Base-by-base conservation (phyloP, 2,797 vertebrate genomes). In the Hirundo rustica region DNA sequence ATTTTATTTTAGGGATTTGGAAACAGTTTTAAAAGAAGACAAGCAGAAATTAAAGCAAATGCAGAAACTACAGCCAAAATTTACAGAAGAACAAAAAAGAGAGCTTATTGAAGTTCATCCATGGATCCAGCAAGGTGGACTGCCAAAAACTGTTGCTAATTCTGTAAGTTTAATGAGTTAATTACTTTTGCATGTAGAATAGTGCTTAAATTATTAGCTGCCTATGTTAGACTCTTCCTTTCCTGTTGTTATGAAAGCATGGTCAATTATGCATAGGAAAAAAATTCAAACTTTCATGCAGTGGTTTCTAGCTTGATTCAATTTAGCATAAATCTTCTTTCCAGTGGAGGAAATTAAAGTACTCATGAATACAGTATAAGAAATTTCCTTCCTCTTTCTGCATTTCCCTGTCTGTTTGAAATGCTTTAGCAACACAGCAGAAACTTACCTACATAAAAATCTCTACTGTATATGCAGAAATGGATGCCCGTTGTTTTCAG, bases 71-170 rank as follows among this genome's bases (percentile, higher is more conserved):
- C 99, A 99, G 97, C 99, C 99, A 47, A 97, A 97, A 77, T 99
- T 99, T 96, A 98, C 98, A 2, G 98, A 98, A 9, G 98, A 98
- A 40, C 99, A 99, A 97, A 98, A 98, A 60, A 97, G 97, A 95
- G 99, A 99, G 93, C 98, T 99, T 18, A 85, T 98, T 65, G 99
- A 99, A 84, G 98, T 99, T 48, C 99, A 99, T 96, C 98, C 99
- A 1, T 99, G 99, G 99, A 98, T 99, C 94, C 98, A 98, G 93
- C 98, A 97, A 57, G 98, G 98, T 32, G 97, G 98, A 76, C 96
- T 99, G 65, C 99, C 99, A 40, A 95, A 98, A 38, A 98, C 98
- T 12, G 95, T 99, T 61, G 98, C 98, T 23, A 97, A 98, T 64
- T 98, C 97, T 44, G 99, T 99, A 97, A 96, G 97, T 95, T 79